These are phyloP conservation scores for Falco punctatus DNA, from an alignment of 2,113 vertebrate species.

Conservation along the genomic window DNA sequence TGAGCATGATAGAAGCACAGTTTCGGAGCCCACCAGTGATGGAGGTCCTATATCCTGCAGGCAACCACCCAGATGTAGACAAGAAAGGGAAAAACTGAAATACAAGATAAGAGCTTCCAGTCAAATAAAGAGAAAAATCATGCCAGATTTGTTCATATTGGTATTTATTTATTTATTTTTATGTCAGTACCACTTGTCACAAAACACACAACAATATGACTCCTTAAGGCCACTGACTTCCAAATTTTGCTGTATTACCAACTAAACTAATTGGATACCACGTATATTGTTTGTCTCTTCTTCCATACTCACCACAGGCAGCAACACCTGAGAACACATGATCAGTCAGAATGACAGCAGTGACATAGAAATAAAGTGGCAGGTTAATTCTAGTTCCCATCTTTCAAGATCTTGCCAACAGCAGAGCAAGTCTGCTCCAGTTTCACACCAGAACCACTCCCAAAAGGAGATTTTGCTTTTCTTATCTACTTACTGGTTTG, in stretches of 20 bases:
- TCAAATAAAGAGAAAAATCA: neutral
- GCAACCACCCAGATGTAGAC: neutral
- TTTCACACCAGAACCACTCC: neutral
- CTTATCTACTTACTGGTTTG: neutral
- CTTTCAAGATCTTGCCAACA: neutral
- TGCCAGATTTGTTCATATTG: neutral
- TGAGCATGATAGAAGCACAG: neutral
- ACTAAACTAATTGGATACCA: neutral
- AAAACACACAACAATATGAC: neutral
- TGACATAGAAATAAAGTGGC: neutral
- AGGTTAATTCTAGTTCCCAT: neutral
- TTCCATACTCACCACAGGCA: neutral
- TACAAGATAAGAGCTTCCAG: neutral
- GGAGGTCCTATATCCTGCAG: neutral
- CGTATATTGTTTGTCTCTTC: neutral
- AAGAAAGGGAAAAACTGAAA: neutral
- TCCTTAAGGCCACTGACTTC: neutral
- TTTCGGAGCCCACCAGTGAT: neutral
- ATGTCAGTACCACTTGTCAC: neutral
- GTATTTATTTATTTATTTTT: constrained; percentile 21
- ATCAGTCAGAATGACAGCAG: neutral
- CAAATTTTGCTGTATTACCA: neutral
- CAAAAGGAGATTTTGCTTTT: neutral
- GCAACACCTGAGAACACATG: neutral
- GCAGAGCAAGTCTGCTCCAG: neutral